Conservation (phyloP, 1,140 invertebrate species). For the Limonius californicus region DNA sequence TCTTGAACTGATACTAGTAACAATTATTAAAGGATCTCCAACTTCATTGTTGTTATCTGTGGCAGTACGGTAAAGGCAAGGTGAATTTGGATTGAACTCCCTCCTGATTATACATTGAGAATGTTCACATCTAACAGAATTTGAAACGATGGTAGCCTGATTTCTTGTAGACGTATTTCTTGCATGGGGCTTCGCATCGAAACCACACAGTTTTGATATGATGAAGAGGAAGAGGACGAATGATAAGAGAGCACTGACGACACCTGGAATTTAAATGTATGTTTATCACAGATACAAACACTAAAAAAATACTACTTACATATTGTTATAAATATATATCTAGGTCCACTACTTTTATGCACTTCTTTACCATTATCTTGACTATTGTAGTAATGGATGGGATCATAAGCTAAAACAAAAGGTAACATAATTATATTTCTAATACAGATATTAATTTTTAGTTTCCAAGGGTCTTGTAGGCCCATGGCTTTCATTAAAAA, state of each 20-base stretch:
- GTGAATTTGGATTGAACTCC: slow-evolving; percentile 31
- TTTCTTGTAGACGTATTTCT: slow-evolving; percentile 30
- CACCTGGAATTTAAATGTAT: slow-evolving; percentile 26
- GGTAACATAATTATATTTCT: too few relatives aligned
- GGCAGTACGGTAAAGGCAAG: slow-evolving; percentile 6
- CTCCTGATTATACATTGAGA: slow-evolving; percentile 30
- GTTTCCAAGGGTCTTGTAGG: too few relatives aligned
- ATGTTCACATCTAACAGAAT: slow-evolving; percentile 6
- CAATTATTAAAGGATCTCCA: slow-evolving; percentile 33
- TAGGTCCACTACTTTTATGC: slow-evolving; percentile 28
- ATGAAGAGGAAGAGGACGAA: slow-evolving; percentile 42
- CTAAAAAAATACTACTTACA: slow-evolving; percentile 31
- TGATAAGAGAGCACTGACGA: slow-evolving; percentile 39
- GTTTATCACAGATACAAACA: background rate
- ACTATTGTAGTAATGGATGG: slow-evolving; percentile 31
- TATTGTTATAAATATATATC: slow-evolving; percentile 43
- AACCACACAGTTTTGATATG: slow-evolving; percentile 39
- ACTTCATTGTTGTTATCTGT: slow-evolving; percentile 31
- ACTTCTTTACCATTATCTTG: slow-evolving; percentile 26
- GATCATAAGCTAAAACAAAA: slow-evolving; percentile 42
- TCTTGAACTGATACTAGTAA: slow-evolving; percentile 20
- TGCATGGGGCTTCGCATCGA: slow-evolving; percentile 32
- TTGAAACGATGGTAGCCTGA: slow-evolving; percentile 27
- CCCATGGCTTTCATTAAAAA: too few relatives aligned
- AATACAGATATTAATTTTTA: too few relatives aligned